Percentiles rank a stretch among this genome's conserved stretches.
These are phyloP conservation scores for Cerceris ruficornis DNA, from an alignment of 2,888 invertebrate species.

Conservation along the genomic window DNA sequence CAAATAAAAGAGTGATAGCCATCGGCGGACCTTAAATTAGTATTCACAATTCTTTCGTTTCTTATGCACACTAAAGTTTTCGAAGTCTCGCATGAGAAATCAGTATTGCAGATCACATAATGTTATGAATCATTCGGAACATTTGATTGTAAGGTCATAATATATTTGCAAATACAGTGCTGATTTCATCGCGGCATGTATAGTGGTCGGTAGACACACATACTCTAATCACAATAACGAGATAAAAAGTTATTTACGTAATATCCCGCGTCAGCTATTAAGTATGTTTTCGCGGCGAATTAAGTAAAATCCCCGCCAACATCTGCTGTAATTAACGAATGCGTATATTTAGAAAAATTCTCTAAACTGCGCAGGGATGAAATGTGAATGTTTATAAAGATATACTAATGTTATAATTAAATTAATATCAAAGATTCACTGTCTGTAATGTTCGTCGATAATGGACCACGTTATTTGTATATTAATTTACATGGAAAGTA, in stretches of 20 bases:
- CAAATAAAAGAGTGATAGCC: too few relatives aligned
- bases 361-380: too few relatives aligned
- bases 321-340: too few relatives aligned
- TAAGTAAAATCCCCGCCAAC: not conserved
- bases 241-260: conserved; percentile 14
- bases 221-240: not conserved
- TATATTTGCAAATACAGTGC: not conserved
- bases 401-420: too few relatives aligned
- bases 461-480: too few relatives aligned
- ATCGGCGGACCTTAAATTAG: not conserved
- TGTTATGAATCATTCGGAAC: conserved; percentile 14
- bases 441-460: too few relatives aligned
- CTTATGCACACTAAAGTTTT: not conserved
- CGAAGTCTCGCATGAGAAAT: not conserved
- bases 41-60: not conserved
- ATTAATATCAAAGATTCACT: too few relatives aligned
- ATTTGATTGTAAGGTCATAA: not conserved
- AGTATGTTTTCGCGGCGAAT: not conserved
- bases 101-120: not conserved
- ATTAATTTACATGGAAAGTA: too few relatives aligned
- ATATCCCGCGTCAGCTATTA: not conserved
- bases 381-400: too few relatives aligned
- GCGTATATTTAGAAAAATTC: too few relatives aligned
- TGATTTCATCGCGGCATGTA: not conserved
- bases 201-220: not conserved